phyloP scores from a whole-genome alignment of 2,113 vertebrate genomes.

The Gobio gobio region DNA sequence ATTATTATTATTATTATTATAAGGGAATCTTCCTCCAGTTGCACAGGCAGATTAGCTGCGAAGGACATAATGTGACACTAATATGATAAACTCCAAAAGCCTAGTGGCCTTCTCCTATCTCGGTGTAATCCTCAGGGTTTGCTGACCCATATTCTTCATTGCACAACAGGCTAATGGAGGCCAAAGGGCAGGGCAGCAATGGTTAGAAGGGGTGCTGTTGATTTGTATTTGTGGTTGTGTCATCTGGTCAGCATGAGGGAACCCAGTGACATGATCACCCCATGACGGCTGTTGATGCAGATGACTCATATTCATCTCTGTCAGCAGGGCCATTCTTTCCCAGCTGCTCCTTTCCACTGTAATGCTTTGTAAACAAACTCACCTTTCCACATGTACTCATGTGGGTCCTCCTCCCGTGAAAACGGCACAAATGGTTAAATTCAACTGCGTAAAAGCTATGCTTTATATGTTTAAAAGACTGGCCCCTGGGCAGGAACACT shows the following conservation, averaged over 20 bases:
- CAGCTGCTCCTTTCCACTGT: background rate
- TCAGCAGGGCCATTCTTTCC: slow-evolving; percentile 41
- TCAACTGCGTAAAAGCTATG: too few species aligned
- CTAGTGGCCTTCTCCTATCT: slow-evolving; percentile 1
- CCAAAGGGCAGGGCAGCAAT: background rate
- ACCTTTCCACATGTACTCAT: background rate
- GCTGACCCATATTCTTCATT: slow-evolving; percentile 20
- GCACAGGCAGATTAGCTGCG: background rate
- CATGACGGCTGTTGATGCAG: slow-evolving; percentile 52
- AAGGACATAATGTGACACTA: slow-evolving; percentile 30
- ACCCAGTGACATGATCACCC: slow-evolving; percentile 43
- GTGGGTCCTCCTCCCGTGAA: background rate
- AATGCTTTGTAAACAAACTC: slow-evolving; percentile 12
- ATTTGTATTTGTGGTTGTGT: background rate
- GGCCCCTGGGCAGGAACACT: background rate
- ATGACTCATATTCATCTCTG: slow-evolving; percentile 58
- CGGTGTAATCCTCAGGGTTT: background rate
- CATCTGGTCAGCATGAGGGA: slow-evolving; percentile 31
- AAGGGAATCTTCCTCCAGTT: too few species aligned
- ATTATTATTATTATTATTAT: background rate
- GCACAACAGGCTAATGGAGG: slow-evolving; percentile 5
- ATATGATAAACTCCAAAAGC: slow-evolving; percentile 7
- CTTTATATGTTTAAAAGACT: background rate
- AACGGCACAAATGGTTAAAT: too few species aligned
- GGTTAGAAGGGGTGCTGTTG: background rate